Percentiles rank a stretch among this genome's conserved stretches.
phyloP scores from a whole-genome alignment of 2,888 invertebrate genomes.

The Esperia sulphurella region DNA sequence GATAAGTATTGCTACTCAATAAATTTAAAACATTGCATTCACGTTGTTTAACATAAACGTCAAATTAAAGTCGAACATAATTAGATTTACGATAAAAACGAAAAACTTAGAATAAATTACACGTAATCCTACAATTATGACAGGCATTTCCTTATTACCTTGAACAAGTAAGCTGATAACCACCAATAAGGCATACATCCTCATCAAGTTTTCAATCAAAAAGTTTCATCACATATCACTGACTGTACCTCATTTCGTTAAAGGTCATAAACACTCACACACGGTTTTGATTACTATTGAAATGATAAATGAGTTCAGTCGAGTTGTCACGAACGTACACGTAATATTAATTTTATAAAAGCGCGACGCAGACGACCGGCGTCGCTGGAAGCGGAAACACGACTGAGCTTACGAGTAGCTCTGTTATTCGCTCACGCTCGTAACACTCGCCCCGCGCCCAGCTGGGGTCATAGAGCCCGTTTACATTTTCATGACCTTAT shows the following conservation, averaged over 20 bases:
- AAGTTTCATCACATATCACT: conserved; percentile 65
- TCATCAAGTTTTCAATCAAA: conserved; percentile 49
- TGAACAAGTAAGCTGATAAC: conserved; percentile 63
- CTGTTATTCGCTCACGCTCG: conserved; percentile 27
- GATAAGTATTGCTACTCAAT: too few relatives aligned
- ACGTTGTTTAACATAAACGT: too few relatives aligned
- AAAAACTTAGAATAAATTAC: too few relatives aligned
- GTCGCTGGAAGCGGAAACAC: conserved; percentile 36
- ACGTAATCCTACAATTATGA: not conserved
- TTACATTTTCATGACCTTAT: conserved; percentile 67
- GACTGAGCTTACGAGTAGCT: conserved; percentile 52
- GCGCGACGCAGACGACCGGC: conserved; percentile 32
- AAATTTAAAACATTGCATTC: too few relatives aligned
- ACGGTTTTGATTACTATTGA: conserved; percentile 30
- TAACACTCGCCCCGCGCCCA: conserved; percentile 53
- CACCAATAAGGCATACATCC: conserved; percentile 67
- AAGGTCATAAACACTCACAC: conserved; percentile 30
- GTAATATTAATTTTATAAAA: conserved; percentile 21
- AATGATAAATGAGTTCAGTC: conserved; percentile 27
- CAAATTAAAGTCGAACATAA: too few relatives aligned
- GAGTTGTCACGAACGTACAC: conserved; percentile 29
- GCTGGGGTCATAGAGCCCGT: conserved; percentile 50
- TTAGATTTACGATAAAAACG: too few relatives aligned
- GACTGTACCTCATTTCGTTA: conserved; percentile 24
- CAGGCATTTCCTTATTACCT: conserved; percentile 38